Conservation (phyloP, 2,113 vertebrate species). For the Azemiops feae region DNA sequence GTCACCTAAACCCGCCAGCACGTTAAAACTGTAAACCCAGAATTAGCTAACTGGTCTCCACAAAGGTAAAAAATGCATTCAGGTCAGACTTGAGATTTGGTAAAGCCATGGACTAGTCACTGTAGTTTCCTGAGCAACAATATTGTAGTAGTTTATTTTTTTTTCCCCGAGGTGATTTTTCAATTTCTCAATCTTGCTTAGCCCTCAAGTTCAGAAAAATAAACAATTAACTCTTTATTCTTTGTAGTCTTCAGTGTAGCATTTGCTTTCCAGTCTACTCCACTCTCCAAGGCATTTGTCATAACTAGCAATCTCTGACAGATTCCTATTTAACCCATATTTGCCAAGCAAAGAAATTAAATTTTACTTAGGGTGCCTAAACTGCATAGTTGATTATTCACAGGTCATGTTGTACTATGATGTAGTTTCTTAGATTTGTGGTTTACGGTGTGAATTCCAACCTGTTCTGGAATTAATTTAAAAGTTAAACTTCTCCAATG, state of each 20-base stretch:
- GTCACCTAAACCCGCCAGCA: not conserved
- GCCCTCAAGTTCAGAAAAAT: not conserved
- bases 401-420: not conserved
- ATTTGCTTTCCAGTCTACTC: not conserved
- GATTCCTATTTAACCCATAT: not conserved
- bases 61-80: not conserved
- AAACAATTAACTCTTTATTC: not conserved
- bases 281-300: not conserved
- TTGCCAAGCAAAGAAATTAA: not conserved
- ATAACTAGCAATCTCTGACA: not conserved
- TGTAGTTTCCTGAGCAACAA: not conserved
- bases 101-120: not conserved
- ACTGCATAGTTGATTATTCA: not conserved
- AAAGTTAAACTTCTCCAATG: not conserved
- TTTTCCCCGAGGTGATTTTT: not conserved
- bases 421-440: not conserved
- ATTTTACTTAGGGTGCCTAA: not conserved
- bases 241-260: not conserved
- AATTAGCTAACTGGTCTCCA: not conserved
- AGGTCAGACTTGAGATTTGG: not conserved
- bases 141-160: not conserved
- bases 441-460: not conserved
- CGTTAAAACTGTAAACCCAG: not conserved
- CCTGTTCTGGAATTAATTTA: not conserved
- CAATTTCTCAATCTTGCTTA: not conserved